Evolutionary conservation across 2,888 invertebrate species (phyloP).

Genomic region (Tipula confusa): DNA sequence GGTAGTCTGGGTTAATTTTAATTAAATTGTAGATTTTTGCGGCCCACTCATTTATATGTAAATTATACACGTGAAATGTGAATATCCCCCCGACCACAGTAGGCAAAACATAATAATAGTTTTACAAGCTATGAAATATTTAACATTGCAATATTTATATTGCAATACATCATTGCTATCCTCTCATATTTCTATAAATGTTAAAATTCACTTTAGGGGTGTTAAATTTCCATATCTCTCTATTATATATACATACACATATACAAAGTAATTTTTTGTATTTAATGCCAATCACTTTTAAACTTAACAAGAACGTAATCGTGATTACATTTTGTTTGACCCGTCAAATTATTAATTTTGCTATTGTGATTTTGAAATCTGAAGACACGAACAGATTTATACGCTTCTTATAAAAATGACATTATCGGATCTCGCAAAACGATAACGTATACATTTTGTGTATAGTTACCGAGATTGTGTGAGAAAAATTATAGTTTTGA

Average conservation of each 20-base stretch:
- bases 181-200: background rate
- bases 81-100: too few species aligned
- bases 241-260: background rate
- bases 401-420: background rate
- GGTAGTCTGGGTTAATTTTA: too few species aligned
- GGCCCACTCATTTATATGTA: too few species aligned
- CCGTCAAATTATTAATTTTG: background rate
- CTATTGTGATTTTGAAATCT: background rate
- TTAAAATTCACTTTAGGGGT: constrained; percentile 13
- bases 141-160: background rate
- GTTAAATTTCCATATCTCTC: background rate
- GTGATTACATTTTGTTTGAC: background rate
- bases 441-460: background rate
- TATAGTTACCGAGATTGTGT: background rate
- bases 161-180: background rate
- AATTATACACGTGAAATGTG: too few species aligned
- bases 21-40: too few species aligned
- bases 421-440: background rate
- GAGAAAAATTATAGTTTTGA: background rate
- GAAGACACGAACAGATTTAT: background rate
- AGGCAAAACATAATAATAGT: too few species aligned
- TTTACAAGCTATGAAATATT: too few species aligned
- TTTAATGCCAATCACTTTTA: background rate
- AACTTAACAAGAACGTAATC: background rate
- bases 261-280: background rate